Evolutionary conservation across 2,797 vertebrate species (phyloP).

Genomic region (Tragopan temminckii): DNA sequence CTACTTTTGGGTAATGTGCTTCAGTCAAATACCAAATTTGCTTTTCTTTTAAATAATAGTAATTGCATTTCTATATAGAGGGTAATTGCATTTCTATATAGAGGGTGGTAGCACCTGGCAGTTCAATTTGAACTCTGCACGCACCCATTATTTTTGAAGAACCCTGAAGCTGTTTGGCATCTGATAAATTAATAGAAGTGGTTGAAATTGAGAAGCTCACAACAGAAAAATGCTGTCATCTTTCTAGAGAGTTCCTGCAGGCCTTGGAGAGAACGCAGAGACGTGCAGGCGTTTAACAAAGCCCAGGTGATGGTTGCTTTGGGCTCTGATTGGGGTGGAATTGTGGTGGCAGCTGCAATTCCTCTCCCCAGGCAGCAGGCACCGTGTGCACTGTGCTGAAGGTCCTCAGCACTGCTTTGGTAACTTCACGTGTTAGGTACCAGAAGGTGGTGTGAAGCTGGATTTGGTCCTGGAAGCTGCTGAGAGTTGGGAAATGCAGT

Average conservation of each 20-base stretch:
- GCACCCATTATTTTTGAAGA: neutral
- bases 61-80: neutral
- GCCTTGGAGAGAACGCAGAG: neutral
- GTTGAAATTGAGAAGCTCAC: neutral
- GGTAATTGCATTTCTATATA: neutral
- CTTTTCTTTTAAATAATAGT: neutral
- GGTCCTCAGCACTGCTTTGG: fast-evolving
- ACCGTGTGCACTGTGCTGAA: no score
- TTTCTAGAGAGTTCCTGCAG: fast-evolving
- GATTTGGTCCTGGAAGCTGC: neutral
- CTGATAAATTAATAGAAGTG: neutral
- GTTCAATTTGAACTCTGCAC: neutral
- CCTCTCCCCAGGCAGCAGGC: neutral
- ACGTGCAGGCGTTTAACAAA: fast-evolving
- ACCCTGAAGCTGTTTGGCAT: fast-evolving
- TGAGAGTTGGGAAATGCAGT: neutral
- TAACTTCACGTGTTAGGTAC: neutral
- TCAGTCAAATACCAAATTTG: fast-evolving
- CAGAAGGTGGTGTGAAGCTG: neutral
- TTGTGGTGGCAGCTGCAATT: neutral
- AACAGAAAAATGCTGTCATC: neutral
- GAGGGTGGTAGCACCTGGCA: fast-evolving
- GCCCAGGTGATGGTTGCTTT: neutral
- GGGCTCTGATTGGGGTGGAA: fast-evolving
- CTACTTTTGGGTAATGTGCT: neutral